These are phyloP conservation scores for Anser cygnoides DNA, from an alignment of 2,113 vertebrate genomes.

Conservation along the genomic window DNA sequence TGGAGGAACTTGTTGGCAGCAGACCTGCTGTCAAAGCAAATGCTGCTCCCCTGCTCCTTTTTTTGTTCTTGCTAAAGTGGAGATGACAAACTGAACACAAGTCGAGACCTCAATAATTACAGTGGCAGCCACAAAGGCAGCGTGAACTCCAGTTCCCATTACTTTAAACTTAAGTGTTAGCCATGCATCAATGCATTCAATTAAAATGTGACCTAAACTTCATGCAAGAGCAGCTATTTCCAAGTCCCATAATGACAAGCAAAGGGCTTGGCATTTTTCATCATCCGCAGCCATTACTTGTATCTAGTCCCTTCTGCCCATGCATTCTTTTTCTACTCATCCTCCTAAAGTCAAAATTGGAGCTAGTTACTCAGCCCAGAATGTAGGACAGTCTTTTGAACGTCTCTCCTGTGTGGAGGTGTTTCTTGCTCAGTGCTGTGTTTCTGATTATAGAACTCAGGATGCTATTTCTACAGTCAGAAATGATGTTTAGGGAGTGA, in stretches of 20 bases:
- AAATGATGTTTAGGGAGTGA: not conserved
- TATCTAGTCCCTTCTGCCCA: not conserved
- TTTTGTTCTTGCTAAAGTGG: not conserved
- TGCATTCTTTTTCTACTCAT: not conserved
- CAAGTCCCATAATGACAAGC: not conserved
- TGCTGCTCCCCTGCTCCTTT: not conserved
- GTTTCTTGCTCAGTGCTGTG: not conserved
- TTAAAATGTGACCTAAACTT: conserved; percentile 34
- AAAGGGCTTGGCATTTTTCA: not conserved
- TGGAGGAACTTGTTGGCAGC: not conserved
- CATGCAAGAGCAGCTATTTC: not conserved
- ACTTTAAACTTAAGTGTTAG: not conserved
- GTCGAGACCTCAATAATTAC: not conserved
- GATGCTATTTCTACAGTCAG: not conserved
- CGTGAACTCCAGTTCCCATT: not conserved
- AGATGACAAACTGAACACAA: not conserved
- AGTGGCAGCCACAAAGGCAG: not conserved
- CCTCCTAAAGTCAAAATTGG: not conserved
- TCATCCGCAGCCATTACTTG: not conserved
- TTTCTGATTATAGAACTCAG: not conserved
- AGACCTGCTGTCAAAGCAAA: not conserved
- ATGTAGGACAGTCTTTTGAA: not conserved
- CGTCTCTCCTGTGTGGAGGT: not conserved
- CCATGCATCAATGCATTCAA: not conserved
- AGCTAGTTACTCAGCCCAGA: not conserved